Conservation (phyloP, 2,113 vertebrate species). For the Typhlomys cinereus region DNA sequence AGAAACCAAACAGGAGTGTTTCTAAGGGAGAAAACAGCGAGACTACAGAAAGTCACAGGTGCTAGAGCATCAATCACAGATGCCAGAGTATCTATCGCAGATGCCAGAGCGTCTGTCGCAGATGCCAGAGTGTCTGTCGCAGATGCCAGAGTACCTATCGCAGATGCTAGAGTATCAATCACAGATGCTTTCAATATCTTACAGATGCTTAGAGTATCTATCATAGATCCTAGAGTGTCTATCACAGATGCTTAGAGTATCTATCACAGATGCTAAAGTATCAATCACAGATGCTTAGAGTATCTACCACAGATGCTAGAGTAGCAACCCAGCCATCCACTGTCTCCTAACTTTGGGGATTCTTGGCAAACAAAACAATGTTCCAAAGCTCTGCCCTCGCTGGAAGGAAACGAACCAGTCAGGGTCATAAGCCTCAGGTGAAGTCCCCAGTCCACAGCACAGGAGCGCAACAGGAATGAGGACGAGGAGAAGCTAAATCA, state of each 20-base stretch:
- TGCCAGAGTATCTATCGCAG: neutral
- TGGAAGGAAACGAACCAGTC: neutral
- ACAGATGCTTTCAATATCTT: too few species aligned
- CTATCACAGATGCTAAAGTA: too few species aligned
- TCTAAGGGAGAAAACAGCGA: neutral
- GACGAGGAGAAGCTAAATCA: too few species aligned
- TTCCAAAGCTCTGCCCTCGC: neutral
- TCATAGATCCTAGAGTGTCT: too few species aligned
- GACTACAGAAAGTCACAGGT: rapidly evolving
- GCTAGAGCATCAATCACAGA: rapidly evolving
- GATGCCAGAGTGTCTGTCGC: too few species aligned
- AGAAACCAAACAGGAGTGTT: neutral
- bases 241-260: neutral
- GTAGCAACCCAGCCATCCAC: too few species aligned
- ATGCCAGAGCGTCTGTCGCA: rapidly evolving
- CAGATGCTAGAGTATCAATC: rapidly evolving
- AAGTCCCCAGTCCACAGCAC: neutral
- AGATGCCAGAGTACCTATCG: rapidly evolving
- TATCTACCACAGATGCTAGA: too few species aligned
- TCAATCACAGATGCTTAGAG: too few species aligned
- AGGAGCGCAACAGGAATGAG: rapidly evolving
- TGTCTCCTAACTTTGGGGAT: neutral
- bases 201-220: too few species aligned
- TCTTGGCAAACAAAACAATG: neutral
- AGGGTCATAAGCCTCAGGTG: rapidly evolving